phyloP scores from a whole-genome alignment of 2,888 invertebrate species.

The Apoda limacodes region DNA sequence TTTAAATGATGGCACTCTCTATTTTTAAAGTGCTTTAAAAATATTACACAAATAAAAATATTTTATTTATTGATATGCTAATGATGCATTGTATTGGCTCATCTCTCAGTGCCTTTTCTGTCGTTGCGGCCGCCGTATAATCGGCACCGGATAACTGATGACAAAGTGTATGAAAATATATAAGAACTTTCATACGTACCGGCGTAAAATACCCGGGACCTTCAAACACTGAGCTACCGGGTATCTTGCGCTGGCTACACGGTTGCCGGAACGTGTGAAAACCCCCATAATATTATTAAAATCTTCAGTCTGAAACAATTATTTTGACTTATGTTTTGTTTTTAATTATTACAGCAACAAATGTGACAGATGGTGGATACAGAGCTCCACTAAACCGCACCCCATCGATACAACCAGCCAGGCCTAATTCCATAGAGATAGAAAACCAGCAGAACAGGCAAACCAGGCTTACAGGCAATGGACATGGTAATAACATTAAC shows the following conservation, averaged over 20 bases:
- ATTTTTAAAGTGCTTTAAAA: too few relatives aligned
- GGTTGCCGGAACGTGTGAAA: too few relatives aligned
- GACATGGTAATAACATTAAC: constrained; percentile 54
- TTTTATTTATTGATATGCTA: too few relatives aligned
- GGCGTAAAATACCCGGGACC: too few relatives aligned
- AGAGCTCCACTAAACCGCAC: constrained; percentile 40
- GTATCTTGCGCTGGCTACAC: constrained; percentile 7
- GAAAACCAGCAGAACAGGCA: constrained; percentile 67
- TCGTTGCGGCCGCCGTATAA: too few relatives aligned
- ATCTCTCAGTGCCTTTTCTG: too few relatives aligned
- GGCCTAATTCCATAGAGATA: constrained; percentile 91
- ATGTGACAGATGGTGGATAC: constrained; percentile 52
- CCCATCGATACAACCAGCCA: constrained; percentile 72
- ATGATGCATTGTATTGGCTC: too few relatives aligned
- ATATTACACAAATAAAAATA: too few relatives aligned
- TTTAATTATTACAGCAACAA: constrained; percentile 35
- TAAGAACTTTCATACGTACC: too few relatives aligned
- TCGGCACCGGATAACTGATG: too few relatives aligned
- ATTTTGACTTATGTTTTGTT: constrained; percentile 2
- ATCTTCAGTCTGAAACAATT: constrained; percentile 3
- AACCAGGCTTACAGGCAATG: constrained; percentile 56
- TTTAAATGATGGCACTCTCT: too few relatives aligned
- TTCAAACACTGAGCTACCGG: background rate
- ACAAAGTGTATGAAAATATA: too few relatives aligned
- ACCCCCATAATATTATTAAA: constrained; percentile 4